Evolutionary conservation across 2,797 vertebrate species (phyloP), one percentile per base, ranked within the genome.

Genomic region (Clangula hyemalis): DNA sequence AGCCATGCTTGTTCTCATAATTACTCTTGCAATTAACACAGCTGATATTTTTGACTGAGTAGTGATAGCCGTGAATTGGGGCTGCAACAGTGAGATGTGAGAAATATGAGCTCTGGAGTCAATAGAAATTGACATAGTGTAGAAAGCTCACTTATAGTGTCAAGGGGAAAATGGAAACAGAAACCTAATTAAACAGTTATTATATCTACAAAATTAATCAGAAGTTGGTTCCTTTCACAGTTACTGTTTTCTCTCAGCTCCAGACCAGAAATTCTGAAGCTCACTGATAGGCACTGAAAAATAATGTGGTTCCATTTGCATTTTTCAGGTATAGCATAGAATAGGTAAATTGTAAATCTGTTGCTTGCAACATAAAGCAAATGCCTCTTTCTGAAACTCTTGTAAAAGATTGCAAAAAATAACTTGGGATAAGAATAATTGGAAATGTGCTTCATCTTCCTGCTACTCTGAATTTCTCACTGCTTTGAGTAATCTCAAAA

Each of bases 401-500:
- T 57, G 30, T 15, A 39, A 65, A 86, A 54, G 38, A 68, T 17
- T 24, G 61, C 54, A 84, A 87, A 94, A 95, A 94, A 86, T 94
- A 89, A 30, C 64, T 54, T 34, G 74, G 49, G 64, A 30, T 39
- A n/a, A 69, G 71, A 92, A 30, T 95, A 76, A 91, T 34, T 78
- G 56, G 72, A 91, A 94, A 74, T 11, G 36, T 90, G 53, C 64
- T 71, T 93, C 71, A 51, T 88, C 85, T 75, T 78, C 27, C 64
- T 73, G 61, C 65, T 82, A 65, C 61, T 93, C 65, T 71, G 69
- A 25, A 68, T 78, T 94, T 89, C 91, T 84, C 71, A 49, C 41
- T 34, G 53, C 77, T 86, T 61, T 87, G 77, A 96, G 71, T 94
- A 87, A 96, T 79, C 71, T 74, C 28, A 57, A 57, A 78, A 73